These are phyloP conservation scores for Drosophila burlai DNA, from an alignment of 1,140 invertebrate species.

Conservation along the genomic window DNA sequence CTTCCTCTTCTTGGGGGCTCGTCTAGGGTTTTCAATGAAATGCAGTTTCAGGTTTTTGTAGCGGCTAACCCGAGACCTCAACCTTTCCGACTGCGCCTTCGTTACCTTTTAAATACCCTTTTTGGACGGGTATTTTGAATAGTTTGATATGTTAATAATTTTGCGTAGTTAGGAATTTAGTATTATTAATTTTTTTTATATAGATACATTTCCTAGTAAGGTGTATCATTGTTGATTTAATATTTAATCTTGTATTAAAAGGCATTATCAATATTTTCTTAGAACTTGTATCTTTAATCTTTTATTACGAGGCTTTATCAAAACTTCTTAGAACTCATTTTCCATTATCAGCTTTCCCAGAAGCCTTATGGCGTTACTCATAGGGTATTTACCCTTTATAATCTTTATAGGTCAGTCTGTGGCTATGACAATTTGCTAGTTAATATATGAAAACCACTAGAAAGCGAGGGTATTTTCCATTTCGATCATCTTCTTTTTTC, in stretches of 20 bases:
- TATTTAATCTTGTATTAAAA: neutral
- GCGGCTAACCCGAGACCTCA: conserved; percentile 24
- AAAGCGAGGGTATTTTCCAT: neutral
- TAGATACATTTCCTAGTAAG: neutral
- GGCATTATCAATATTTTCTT: neutral
- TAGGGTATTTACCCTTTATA: neutral
- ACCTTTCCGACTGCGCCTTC: neutral
- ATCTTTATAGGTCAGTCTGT: neutral
- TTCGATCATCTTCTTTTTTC: neutral
- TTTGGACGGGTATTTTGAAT: neutral
- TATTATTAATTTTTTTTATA: too few species aligned
- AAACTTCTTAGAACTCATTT: neutral
- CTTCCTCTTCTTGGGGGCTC: conserved; percentile 61
- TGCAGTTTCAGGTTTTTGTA: conserved; percentile 58
- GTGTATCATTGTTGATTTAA: neutral
- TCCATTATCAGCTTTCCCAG: neutral
- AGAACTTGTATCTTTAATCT: neutral
- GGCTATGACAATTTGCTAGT: neutral
- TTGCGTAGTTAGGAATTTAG: neutral
- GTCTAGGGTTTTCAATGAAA: conserved; percentile 49
- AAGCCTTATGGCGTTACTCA: neutral
- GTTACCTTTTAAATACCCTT: conserved; percentile 13
- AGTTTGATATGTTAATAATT: neutral
- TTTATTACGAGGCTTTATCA: neutral
- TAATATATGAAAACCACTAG: neutral